Evolutionary conservation across 2,888 invertebrate genomes (phyloP).

Genomic region (Andrena hattorfiana): DNA sequence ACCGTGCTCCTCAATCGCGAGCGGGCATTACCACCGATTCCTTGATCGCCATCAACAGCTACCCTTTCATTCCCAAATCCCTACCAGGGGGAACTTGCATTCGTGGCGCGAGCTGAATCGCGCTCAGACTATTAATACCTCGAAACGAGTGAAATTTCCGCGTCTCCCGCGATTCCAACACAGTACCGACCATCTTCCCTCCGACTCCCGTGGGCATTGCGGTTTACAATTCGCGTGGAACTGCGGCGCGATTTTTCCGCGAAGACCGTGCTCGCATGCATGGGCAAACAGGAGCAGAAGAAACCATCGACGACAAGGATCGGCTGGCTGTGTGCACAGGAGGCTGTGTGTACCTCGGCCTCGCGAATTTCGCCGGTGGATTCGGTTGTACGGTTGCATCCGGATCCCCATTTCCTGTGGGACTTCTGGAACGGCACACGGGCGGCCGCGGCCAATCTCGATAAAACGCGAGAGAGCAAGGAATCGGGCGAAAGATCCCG

Average conservation of each 20-base stretch:
- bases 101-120: slow-evolving; percentile 15
- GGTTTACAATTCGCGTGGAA: slow-evolving; percentile 52
- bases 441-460: slow-evolving; percentile 76
- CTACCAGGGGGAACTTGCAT: background rate
- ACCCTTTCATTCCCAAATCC: no score
- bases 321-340: slow-evolving; percentile 48
- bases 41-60: background rate
- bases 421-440: slow-evolving; percentile 64
- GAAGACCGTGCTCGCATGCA: slow-evolving; percentile 51
- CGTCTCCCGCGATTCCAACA: slow-evolving; percentile 20
- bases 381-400: slow-evolving; percentile 67
- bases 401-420: slow-evolving; percentile 78
- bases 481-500: slow-evolving; percentile 58
- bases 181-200: slow-evolving; percentile 47
- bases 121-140: slow-evolving; percentile 35
- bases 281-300: slow-evolving; percentile 44
- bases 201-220: slow-evolving; percentile 38
- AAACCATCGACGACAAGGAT: slow-evolving; percentile 22
- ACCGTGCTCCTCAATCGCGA: slow-evolving; percentile 18
- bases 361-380: slow-evolving; percentile 47
- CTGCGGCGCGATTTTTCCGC: slow-evolving; percentile 45
- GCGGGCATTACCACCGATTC: background rate
- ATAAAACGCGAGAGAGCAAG: slow-evolving; percentile 74
- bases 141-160: slow-evolving; percentile 46
- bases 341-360: slow-evolving; percentile 24